phyloP scores from a whole-genome alignment of 2,113 vertebrate genomes.

The Pogonocichla stellata region DNA sequence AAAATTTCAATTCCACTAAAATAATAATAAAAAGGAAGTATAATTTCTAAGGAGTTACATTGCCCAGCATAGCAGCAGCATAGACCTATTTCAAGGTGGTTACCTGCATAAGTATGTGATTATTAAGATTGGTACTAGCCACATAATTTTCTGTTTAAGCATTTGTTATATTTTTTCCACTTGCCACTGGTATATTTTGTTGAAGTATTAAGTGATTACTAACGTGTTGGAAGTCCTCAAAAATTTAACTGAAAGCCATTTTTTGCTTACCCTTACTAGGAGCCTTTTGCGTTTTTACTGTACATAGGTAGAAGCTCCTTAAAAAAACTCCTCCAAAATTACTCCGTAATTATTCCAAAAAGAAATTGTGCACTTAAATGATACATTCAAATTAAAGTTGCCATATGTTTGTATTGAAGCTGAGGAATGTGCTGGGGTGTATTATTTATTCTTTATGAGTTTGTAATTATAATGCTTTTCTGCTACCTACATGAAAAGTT shows the following conservation, averaged over 20 bases:
- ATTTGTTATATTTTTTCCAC: background rate
- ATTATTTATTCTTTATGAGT: background rate
- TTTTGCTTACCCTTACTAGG: background rate
- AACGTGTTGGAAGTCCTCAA: background rate
- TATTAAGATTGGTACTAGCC: background rate
- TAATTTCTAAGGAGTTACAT: background rate
- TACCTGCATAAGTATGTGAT: background rate
- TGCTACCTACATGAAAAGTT: constrained; percentile 72
- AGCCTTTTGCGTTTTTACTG: background rate
- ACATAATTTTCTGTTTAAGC: background rate
- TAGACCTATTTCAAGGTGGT: background rate
- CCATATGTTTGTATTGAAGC: background rate
- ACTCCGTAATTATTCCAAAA: background rate
- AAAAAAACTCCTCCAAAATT: background rate
- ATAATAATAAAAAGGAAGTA: background rate
- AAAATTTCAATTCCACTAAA: background rate
- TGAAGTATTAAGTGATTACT: background rate
- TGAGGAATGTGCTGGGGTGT: background rate
- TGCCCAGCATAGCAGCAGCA: background rate
- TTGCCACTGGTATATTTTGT: background rate
- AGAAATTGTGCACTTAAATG: background rate
- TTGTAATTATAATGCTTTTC: constrained; percentile 48
- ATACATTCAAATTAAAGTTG: background rate
- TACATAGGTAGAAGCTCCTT: background rate
- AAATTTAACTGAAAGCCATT: background rate